Base-by-base conservation (phyloP, 2,888 invertebrate species). In the Blastobasis adustella region DNA sequence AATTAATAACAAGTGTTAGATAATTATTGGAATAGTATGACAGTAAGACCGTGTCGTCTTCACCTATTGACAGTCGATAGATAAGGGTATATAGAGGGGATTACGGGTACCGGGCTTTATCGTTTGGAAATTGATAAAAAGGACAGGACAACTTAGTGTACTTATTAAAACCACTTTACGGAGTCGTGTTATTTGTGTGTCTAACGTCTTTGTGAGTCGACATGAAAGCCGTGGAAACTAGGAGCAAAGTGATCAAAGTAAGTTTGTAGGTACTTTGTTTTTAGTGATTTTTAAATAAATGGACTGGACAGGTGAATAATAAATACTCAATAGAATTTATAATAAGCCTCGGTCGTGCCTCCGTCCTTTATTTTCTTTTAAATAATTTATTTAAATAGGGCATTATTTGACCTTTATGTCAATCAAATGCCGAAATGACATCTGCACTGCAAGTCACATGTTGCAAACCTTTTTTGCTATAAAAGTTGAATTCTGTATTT, bases 141-240 rank as follows among this genome's bases (percentile, higher is more conserved):
- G 62, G 40, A 47, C 41, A 64, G 58, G 60, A 60, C 63, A 65
- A 64, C 58, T 42, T 61, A 65, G 62, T 61, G 56, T 58, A 65
- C 56, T 58, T 65, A 64, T 63, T 52, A 58, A 39, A 65, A 52
- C 57, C 62, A 53, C 60, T 61, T 55, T 61, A 57, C 49, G 55
- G 37, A 7, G 52, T 53, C 45, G 51, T 54, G 41, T 51, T 49
- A 23, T 10, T n/a, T 6, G 42, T 45, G 8, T 23, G 23, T 23
- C 23, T 23, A 23, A 23, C 23, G 23, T 23, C 23, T 23, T 23
- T 48, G 47, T 44, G 46, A 46, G 41, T 45, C 5, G 60, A 50
- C 51, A 71, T 71, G 71, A 71, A 82, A 57, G 82, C 82, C 7
- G 56, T 82, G 5, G 82, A 79, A 63, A 60, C 58, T 54, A 73